These are phyloP conservation scores for Stenchaetothrips biformis DNA, from an alignment of 2,888 invertebrate genomes.

Conservation along the genomic window DNA sequence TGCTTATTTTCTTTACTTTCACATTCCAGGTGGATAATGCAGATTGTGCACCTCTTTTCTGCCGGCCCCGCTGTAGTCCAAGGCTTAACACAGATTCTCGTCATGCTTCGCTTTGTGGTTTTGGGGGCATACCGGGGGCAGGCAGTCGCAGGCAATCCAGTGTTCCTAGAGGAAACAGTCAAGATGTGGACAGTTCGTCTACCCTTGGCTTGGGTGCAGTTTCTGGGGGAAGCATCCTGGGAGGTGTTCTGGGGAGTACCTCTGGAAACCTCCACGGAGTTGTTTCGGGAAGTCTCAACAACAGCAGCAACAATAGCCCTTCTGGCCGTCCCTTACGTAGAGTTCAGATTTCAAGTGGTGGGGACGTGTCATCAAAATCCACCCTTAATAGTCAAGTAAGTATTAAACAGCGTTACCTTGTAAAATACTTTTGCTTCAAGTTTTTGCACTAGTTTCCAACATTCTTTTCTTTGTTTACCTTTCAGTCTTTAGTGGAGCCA, in stretches of 20 bases:
- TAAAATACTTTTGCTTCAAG: too few species aligned
- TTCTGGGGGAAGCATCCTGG: constrained; percentile 7
- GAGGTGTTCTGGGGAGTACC: constrained; percentile 7
- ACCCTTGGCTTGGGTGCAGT: constrained; percentile 46
- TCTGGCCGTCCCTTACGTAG: neutral
- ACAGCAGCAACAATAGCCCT: constrained; percentile 21
- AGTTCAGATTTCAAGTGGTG: neutral
- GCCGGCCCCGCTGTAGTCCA: constrained; percentile 74
- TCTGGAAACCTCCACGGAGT: neutral
- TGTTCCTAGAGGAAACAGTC: constrained; percentile 55
- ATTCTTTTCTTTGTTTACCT: too few species aligned
- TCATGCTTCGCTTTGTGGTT: constrained; percentile 62
- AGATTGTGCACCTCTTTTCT: constrained; percentile 74
- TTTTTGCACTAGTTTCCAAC: too few species aligned
- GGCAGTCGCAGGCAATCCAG: constrained; percentile 63
- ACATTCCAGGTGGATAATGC: constrained; percentile 53
- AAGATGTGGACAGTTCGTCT: constrained; percentile 54
- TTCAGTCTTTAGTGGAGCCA: neutral
- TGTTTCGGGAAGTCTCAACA: neutral
- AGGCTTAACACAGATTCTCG: constrained; percentile 61
- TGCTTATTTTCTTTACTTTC: constrained; percentile 27
- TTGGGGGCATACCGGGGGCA: constrained; percentile 50
- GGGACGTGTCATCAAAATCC: neutral
- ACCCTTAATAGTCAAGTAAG: neutral
- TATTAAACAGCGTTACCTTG: neutral